Evolutionary conservation across 2,888 invertebrate species (phyloP).

Genomic region (Eutolmus rufibarbis): DNA sequence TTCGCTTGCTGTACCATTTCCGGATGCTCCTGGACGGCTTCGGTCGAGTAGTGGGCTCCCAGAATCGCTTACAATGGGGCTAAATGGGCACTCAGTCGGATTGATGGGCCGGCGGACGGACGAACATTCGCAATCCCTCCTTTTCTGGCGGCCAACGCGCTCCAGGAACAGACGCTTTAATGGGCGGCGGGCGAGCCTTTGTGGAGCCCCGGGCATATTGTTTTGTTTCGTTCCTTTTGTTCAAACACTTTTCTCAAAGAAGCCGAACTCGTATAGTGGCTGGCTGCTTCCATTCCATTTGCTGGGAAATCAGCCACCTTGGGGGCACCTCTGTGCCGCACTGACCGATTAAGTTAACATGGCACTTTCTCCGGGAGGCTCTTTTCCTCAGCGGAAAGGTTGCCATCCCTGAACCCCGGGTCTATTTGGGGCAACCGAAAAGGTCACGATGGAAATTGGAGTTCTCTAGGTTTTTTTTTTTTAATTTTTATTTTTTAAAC

Average conservation of each 20-base stretch:
- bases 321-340: neutral
- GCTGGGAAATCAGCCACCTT: neutral
- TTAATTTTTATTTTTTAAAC: neutral
- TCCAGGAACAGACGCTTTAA: neutral
- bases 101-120: neutral
- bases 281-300: neutral
- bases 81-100: neutral
- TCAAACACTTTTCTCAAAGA: neutral
- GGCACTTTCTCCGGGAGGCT: neutral
- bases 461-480: neutral
- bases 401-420: neutral
- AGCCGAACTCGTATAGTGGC: neutral
- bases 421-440: neutral
- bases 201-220: neutral
- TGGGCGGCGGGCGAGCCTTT: neutral
- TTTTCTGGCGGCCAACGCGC: neutral
- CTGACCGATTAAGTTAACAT: conserved; percentile 5
- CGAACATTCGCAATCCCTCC: neutral
- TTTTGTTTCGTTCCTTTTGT: neutral
- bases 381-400: neutral
- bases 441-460: neutral
- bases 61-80: neutral
- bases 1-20: neutral
- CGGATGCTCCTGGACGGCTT: neutral
- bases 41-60: neutral